These are phyloP conservation scores for Cyprinodon variegatus DNA, from an alignment of 2,113 vertebrate genomes.

Conservation along the genomic window DNA sequence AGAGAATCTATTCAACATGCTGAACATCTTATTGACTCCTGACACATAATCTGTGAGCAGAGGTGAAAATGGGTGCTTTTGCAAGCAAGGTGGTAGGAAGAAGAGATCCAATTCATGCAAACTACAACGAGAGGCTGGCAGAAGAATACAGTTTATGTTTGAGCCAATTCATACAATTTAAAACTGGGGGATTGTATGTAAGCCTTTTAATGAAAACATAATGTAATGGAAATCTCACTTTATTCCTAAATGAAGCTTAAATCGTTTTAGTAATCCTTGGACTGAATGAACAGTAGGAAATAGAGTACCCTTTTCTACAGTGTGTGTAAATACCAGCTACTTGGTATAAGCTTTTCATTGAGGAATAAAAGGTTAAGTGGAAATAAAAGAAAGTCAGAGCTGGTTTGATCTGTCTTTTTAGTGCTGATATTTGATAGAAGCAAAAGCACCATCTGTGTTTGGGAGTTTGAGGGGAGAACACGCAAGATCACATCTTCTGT, in stretches of 20 bases:
- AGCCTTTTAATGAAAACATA: too few species aligned
- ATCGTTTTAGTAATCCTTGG: background rate
- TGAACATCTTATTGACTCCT: too few species aligned
- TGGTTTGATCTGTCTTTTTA: constrained; percentile 30
- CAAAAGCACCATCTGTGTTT: constrained; percentile 12
- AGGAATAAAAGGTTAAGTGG: background rate
- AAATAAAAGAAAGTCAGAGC: constrained; percentile 10
- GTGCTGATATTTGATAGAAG: constrained; percentile 35
- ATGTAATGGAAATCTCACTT: background rate
- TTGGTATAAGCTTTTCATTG: background rate
- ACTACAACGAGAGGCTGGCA: background rate
- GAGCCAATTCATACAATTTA: background rate
- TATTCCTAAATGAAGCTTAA: background rate
- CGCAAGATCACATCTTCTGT: constrained; percentile 22
- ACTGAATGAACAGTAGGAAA: background rate
- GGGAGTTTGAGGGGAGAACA: constrained; percentile 10
- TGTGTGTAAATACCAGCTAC: background rate
- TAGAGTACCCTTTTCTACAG: background rate
- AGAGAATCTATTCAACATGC: too few species aligned
- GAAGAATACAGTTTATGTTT: background rate
- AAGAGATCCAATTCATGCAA: too few species aligned
- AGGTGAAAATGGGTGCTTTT: too few species aligned
- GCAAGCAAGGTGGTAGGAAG: too few species aligned
- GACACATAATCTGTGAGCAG: too few species aligned
- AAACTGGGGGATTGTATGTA: too few species aligned